Base-by-base conservation (phyloP, 2,888 invertebrate species). In the Eristalis intricaria region DNA sequence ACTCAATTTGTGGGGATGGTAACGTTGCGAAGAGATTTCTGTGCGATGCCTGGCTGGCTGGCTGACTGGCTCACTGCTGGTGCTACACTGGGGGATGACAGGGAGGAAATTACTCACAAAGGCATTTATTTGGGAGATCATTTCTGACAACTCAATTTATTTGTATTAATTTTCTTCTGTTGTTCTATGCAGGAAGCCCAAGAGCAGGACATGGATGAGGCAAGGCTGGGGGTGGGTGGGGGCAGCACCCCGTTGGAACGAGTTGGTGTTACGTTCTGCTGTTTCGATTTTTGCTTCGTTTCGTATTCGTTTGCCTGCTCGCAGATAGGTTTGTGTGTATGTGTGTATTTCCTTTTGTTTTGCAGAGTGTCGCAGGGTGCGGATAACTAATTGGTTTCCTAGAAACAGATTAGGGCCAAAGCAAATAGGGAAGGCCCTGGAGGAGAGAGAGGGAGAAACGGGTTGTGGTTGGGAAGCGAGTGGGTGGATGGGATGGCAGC, bases 91-190 rank as follows among this genome's bases (percentile, higher is more conserved):
- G 74, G 58, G 82, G 82, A 82, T 78, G 83, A 71, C 73, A 65
- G 58, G 84, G 88, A 91, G 91, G 91, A 91, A 92, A 92, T 92
- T 92, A 92, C 92, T 92, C 92, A 92, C 91, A 90, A 90, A 91
- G 92, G 92, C 91, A 92, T 92, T 92, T 92, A 92, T 92, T 92
- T 92, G 91, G 91, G 92, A 91, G 92, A 92, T 92, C 92, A 92
- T 92, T 92, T 91, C 91, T 92, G 92, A 92, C 92, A 92, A 92
- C 92, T 92, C 92, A 92, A 92, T 92, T 92, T 92, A 92, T 92
- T 92, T 92, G 92, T 92, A 92, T 92, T 92, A 92, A 92, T 92
- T 92, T 92, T 91, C 90, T 90, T 90, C 91, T 91, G 90, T 90
- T 90, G 90, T 89, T 88, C 79, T 78, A 50, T 50, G 71, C 82